Conservation (phyloP, 2,113 vertebrate genomes). For the Tragelaphus buxtoni region DNA sequence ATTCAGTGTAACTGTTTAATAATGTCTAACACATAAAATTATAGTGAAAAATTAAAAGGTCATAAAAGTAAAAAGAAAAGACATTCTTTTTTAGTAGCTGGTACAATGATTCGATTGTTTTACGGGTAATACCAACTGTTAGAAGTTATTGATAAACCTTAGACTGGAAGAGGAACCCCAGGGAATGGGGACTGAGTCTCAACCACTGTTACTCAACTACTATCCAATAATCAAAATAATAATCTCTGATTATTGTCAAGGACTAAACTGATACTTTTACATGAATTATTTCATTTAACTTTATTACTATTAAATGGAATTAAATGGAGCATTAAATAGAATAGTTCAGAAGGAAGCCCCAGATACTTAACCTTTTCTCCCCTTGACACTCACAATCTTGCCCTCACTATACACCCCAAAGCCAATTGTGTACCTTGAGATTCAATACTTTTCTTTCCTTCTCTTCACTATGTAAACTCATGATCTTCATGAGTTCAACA, state of each 20-base stretch:
- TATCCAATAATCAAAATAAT: background rate
- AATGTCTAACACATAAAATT: background rate
- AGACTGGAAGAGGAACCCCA: background rate
- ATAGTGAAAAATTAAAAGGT: background rate
- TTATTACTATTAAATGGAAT: background rate
- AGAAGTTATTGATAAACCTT: background rate
- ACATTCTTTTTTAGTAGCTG: background rate
- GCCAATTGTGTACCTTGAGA: background rate
- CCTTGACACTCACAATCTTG: background rate
- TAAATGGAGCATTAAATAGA: background rate
- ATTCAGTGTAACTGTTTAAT: background rate
- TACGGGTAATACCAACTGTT: background rate
- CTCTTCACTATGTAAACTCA: background rate
- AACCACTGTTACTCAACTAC: background rate
- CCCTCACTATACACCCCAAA: background rate
- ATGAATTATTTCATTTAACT: background rate
- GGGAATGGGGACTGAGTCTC: background rate
- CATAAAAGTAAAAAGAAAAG: background rate
- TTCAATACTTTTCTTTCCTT: background rate
- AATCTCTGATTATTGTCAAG: background rate
- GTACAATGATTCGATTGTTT: background rate
- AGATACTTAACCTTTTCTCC: background rate
- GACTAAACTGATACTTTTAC: background rate
- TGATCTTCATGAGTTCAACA: background rate
- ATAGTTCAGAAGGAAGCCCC: background rate